Base-by-base conservation (phyloP, 2,888 invertebrate genomes). In the Sialis fuliginosa region DNA sequence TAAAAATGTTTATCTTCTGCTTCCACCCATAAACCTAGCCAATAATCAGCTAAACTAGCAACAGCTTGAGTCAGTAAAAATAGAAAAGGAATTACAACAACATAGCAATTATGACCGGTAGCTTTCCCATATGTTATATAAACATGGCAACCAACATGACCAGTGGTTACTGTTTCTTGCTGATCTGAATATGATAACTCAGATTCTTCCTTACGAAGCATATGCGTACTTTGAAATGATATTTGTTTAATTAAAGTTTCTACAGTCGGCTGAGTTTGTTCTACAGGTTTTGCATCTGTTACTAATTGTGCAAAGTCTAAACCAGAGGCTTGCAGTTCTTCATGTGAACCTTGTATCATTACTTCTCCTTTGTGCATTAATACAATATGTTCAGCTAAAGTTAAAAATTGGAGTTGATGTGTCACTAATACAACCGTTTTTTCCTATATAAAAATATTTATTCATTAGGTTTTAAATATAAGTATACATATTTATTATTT, bases 361-460 rank as follows among this genome's bases (percentile, higher is more conserved):
- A 71, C 59, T 62, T 66, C 55, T 3, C 67, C 73, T 53, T 72
- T 63, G 48, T 69, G 59, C 55, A 66, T 56, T 35, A 65, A 61
- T 7, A 65, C 51, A 33, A 66, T 65, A 45, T 57, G 57, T 52
- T 65, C 61, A 5, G 62, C 61, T 8, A 35, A 31, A 9, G 31
- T 40, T 5, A 22, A 42, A 35, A 72, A 78, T 56, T 83, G 81
- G 10, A 81, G 60, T 57, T 83, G 82, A 63, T 83, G 82, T 1
- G 83, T 83, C 33, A 80, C 76, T 8, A 83, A 65, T 47, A 83
- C 69, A 49, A 75, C 65, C 6, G 77, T 75, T 59, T 78, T 79
- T 33, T 70, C 63, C 35, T 64, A 22, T 22, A 22, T 22, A 22
- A 22, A 22, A 22, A 22, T 22, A 22, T 22, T 22, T 22, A 22